A percentile compares a stretch with the other conserved stretches of the same genome.
These are phyloP conservation scores for Oscheius myriophilus DNA, from an alignment of 2,888 invertebrate genomes.

Conservation along the genomic window DNA sequence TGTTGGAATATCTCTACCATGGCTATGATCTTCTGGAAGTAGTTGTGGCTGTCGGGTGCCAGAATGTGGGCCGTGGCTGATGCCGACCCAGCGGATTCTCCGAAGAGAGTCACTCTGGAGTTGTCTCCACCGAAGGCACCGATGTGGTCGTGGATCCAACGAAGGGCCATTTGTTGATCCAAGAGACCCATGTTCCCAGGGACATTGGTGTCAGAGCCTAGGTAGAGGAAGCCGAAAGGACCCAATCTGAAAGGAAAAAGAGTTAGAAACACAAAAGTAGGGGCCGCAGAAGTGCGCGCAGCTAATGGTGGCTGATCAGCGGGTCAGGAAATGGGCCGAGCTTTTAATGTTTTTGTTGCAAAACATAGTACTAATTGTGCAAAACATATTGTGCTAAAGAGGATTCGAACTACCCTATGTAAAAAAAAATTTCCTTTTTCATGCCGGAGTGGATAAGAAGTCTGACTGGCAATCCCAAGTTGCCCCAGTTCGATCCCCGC, in stretches of 20 bases:
- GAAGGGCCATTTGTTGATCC: conserved; percentile 91
- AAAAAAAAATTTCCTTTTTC: no score
- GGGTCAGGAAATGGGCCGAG: no score
- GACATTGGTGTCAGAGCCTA: conserved; percentile 81
- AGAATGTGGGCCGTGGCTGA: conserved; percentile 77
- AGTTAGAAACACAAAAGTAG: no score
- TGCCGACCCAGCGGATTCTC: conserved; percentile 93
- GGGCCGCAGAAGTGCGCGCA: no score
- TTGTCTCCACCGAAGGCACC: conserved; percentile 89
- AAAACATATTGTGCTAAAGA: no score
- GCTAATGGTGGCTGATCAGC: no score
- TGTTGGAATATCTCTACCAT: conserved; percentile 43
- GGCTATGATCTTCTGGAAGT: conserved; percentile 73
- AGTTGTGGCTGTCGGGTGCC: conserved; percentile 84
- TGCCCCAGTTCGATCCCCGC: no score
- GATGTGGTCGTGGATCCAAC: conserved; percentile 92
- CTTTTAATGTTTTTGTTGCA: no score
- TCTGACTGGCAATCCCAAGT: no score
- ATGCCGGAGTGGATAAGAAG: no score
- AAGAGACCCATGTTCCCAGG: conserved; percentile 90
- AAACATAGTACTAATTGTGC: no score
- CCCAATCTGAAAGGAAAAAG: conserved; percentile 80
- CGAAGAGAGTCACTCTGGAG: conserved; percentile 75
- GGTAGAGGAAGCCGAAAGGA: conserved; percentile 90
- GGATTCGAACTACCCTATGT: no score